A percentile compares a stretch with the other conserved stretches of the same genome.
Conservation (phyloP, 2,888 invertebrate genomes). For the Cetonia aurata region DNA sequence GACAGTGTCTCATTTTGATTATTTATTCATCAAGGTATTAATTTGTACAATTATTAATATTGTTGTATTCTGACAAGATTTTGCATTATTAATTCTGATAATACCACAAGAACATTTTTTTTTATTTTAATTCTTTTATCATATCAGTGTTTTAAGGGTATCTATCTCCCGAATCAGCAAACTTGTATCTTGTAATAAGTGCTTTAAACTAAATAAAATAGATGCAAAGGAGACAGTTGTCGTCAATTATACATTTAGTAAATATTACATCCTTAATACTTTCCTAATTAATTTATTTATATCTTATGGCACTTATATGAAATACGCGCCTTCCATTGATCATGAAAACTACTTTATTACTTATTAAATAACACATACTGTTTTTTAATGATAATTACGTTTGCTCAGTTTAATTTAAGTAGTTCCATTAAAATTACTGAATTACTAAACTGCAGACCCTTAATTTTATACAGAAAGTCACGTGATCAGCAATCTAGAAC, state of each 20-base stretch:
- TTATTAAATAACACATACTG: conserved; percentile 13
- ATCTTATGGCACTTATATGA: conserved; percentile 35
- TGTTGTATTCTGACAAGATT: too few relatives aligned
- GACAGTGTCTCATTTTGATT: conserved; percentile 7
- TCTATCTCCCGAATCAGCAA: conserved; percentile 13
- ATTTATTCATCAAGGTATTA: too few relatives aligned
- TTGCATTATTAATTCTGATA: too few relatives aligned
- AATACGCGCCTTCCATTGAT: conserved; percentile 1
- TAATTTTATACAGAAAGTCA: too few relatives aligned
- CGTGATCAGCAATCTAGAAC: too few relatives aligned
- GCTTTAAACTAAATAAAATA: conserved; percentile 13
- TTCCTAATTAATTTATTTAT: neutral
- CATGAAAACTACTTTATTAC: neutral
- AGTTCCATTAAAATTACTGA: neutral
- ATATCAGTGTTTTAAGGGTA: neutral
- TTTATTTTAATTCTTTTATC: neutral
- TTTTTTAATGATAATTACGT: neutral
- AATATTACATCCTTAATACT: neutral
- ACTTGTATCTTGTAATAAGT: conserved; percentile 16
- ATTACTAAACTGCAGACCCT: too few relatives aligned
- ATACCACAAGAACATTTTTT: too few relatives aligned
- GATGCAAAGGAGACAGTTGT: neutral
- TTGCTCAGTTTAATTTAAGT: neutral
- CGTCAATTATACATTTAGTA: neutral
- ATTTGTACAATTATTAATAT: too few relatives aligned